Base-by-base conservation (phyloP, 2,113 vertebrate genomes). In the Onychorhynchus coronatus region DNA sequence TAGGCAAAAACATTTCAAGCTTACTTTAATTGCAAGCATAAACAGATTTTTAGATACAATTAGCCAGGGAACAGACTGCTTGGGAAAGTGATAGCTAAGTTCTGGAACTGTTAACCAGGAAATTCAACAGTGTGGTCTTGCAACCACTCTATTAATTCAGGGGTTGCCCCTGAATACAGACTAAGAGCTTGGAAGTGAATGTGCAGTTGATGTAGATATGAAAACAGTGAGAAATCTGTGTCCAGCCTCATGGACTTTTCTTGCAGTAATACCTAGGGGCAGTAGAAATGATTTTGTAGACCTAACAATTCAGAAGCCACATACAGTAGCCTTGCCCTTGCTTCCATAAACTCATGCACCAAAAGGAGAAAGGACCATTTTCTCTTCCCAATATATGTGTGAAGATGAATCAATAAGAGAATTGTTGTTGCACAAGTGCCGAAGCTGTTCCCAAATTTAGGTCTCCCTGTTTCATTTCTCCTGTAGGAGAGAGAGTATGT, bases 1-100 rank as follows among this genome's bases (percentile, higher is more conserved):
- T 52, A 95, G 47, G 46, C 59, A 82, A 74, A 91, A 85, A 22
- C 52, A 83, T 91, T 94, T 93, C 55, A 85, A 91, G 50, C 74
- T 83, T 93, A 53, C 24, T 88, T 66, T 33, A 85, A 33, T 39
- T 85, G 39, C 58, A 93, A 74, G 24, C 65, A 63, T 71, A 83
- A 67, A 91, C 4, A 31, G 37, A 68, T 87, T 93, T 85, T 84
- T 84, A 86, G 63, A 27, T 88, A 84, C 58, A 4, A 76, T 50
- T 92, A 63, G 53, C 44, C 67, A 91, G 79, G 12, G 49, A 90
- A 46, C 58, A 62, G 62, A 20, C 37, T 95, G 49, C 46, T 85
- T 82, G 62, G 68, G 22, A 74, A 95, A 93, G 44, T 65, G 17
- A 55, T 95, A 94, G 59, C 55, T 75, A 93, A 85, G 65, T 66